phyloP scores from a whole-genome alignment of 2,888 invertebrate genomes.

The Boloria selene region DNA sequence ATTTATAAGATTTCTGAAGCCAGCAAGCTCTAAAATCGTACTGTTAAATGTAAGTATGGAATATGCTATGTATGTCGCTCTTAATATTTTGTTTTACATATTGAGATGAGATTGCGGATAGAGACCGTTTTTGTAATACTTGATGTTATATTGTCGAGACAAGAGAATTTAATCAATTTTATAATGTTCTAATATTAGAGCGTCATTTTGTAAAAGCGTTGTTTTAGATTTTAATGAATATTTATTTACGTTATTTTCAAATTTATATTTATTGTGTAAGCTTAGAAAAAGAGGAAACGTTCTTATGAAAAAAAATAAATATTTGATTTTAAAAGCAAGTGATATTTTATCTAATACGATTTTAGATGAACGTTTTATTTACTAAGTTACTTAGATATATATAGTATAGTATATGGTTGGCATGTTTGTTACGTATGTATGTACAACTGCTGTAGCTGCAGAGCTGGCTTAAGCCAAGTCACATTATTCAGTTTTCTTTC shows the following conservation, averaged over 20 bases:
- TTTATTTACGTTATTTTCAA: background rate
- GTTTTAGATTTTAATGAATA: background rate
- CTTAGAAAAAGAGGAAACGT: no score
- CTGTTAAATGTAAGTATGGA: constrained; percentile 38
- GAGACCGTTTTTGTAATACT: constrained; percentile 18
- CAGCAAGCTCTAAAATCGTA: constrained; percentile 41
- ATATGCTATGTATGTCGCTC: constrained; percentile 28
- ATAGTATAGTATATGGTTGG: no score
- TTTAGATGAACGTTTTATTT: no score
- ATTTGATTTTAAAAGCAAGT: no score
- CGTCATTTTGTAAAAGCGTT: background rate
- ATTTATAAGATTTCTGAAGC: constrained; percentile 36
- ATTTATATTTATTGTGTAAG: no score
- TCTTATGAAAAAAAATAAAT: no score
- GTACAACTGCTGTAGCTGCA: no score
- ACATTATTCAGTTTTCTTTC: no score
- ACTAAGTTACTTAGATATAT: no score
- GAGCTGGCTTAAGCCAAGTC: no score
- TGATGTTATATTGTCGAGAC: constrained; percentile 10
- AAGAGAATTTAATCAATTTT: constrained; percentile 16
- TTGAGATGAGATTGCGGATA: constrained; percentile 32
- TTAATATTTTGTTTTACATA: constrained; percentile 34
- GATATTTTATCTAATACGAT: no score
- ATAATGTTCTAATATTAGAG: background rate
- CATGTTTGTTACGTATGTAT: no score